Evolutionary conservation across 2,797 vertebrate species (phyloP), one percentile per base, ranked within the genome.

Genomic region (Lacerta viridis): DNA sequence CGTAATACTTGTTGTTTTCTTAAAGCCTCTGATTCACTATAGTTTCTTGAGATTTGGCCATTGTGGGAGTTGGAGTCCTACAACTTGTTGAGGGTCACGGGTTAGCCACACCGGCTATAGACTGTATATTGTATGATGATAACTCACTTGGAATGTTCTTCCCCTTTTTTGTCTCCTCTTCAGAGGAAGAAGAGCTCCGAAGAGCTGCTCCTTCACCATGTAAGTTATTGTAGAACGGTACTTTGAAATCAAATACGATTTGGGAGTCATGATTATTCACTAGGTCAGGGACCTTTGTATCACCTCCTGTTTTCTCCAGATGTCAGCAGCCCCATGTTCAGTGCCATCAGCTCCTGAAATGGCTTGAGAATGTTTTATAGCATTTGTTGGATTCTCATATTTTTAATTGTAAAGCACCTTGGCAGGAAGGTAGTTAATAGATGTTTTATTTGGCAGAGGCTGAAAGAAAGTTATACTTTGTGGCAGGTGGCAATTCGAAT

Each of bases 141-240:
- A 86, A 93, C 83, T 96, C 91, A 95, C 91, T 95, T 93, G 93
- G 91, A 94, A 85, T 90, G 91, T 96, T 95, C 95, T 96, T 23
- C 80, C 90, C 95, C 66, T 90, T 90, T 90, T 92, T 96, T 96
- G 95, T 96, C 89, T 95, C 95, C 92, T 89, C 88, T 94, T 96
- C 94, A 97, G 97, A 97, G 95, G 97, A 97, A 95, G 97, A 97
- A 95, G 97, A 97, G 93, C 97, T 97, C 92, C 96, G 97, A 94
- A 96, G 97, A 97, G 96, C 97, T 96, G 97, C 96, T 94, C 97
- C 97, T 92, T 97, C 97, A 89, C 97, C 97, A 93, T 97, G 97
- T 97, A 96, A 97, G 97, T 97, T 92, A 69, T 87, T 90, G 90
- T 90, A 95, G 90, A 95, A 95, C 83, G 94, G 87, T 84, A 91